Conservation (phyloP, 1,140 invertebrate genomes). For the Carposina sasakii region DNA sequence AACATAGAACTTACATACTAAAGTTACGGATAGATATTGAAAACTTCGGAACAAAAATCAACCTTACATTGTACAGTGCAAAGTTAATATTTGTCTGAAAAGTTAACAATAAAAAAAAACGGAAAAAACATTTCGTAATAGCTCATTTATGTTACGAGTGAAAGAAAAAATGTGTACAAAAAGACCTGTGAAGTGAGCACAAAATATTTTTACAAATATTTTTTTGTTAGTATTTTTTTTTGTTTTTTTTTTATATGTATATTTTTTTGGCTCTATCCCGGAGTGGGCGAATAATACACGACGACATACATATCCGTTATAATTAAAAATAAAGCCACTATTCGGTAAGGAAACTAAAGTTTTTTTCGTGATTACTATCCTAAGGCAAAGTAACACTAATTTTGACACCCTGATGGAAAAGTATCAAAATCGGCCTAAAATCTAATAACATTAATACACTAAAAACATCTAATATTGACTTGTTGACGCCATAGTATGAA, state of each 20-base stretch:
- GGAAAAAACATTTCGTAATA: too few relatives aligned
- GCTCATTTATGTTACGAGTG: too few relatives aligned
- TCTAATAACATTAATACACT: slow-evolving; percentile 36
- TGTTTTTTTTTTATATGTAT: slow-evolving; percentile 35
- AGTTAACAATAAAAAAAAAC: too few relatives aligned
- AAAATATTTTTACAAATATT: slow-evolving; percentile 49
- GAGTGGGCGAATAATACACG: slow-evolving; percentile 56
- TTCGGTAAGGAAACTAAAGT: background rate
- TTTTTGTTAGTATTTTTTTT: slow-evolving; percentile 39
- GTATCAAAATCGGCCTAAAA: too few relatives aligned
- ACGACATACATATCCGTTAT: slow-evolving; percentile 48
- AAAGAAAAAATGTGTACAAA: too few relatives aligned
- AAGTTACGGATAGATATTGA: too few relatives aligned
- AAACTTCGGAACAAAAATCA: too few relatives aligned
- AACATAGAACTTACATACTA: slow-evolving; percentile 10
- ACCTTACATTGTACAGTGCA: too few relatives aligned
- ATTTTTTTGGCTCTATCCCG: slow-evolving; percentile 57
- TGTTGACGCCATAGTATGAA: slow-evolving; percentile 40
- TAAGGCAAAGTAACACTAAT: too few relatives aligned
- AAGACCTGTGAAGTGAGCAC: slow-evolving; percentile 20
- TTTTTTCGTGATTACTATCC: too few relatives aligned
- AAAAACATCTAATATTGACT: slow-evolving; percentile 47
- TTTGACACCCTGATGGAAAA: too few relatives aligned
- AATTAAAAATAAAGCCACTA: background rate
- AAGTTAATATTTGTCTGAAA: too few relatives aligned